A percentile compares a stretch with the other conserved stretches of the same genome.
Conservation (phyloP, 2,113 vertebrate species). For the Nothocercus nigrocapillus region DNA sequence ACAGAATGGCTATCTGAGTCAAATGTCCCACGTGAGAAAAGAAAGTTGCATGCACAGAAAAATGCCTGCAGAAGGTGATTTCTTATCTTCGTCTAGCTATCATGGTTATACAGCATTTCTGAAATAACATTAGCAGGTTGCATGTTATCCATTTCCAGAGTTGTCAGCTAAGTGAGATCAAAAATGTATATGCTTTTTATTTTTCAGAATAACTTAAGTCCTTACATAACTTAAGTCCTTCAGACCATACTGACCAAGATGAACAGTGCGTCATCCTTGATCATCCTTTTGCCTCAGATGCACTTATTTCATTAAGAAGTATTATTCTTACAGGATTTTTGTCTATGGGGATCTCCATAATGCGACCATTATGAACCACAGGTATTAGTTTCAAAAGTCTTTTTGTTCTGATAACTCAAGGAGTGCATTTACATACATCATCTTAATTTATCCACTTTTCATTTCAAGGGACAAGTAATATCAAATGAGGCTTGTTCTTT, state of each 20-base stretch:
- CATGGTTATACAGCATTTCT: neutral
- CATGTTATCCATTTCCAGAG: neutral
- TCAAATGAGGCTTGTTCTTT: constrained; percentile 29
- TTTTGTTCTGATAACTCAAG: constrained; percentile 24
- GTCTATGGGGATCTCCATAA: neutral
- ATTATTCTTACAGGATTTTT: neutral
- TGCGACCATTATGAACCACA: neutral
- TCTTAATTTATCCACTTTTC: constrained; percentile 30
- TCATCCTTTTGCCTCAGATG: neutral
- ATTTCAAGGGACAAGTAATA: constrained; percentile 31
- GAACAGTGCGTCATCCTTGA: neutral
- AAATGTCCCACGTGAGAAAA: neutral
- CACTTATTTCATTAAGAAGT: neutral
- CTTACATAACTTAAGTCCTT: neutral
- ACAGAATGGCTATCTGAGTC: neutral
- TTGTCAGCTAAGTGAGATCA: neutral
- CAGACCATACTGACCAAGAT: neutral
- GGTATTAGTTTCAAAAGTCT: neutral
- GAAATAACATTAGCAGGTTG: neutral
- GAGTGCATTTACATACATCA: neutral
- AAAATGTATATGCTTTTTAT: neutral
- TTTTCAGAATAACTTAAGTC: neutral
- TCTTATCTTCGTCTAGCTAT: neutral
- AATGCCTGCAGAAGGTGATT: neutral
- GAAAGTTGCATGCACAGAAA: neutral